A percentile compares a stretch with the other conserved stretches of the same genome.
These are phyloP conservation scores for Phaedon cochleariae DNA, from an alignment of 2,888 invertebrate genomes.

Conservation along the genomic window DNA sequence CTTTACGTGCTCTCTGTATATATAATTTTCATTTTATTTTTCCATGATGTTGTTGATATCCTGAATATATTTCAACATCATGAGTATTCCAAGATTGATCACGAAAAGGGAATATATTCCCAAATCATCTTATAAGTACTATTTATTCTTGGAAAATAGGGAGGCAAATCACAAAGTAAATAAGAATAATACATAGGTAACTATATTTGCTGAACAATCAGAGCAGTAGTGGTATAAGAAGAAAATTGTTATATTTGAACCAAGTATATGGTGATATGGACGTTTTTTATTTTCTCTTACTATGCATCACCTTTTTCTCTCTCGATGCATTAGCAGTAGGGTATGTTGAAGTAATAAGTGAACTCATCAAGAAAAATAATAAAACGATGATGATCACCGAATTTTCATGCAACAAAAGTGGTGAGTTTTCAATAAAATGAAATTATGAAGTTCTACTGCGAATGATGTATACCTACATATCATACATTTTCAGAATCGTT, in stretches of 20 bases:
- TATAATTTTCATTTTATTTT: too few species aligned
- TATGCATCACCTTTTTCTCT: too few species aligned
- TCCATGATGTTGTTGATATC: too few species aligned
- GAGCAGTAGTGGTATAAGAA: neutral
- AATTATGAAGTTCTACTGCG: neutral
- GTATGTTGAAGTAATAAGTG: constrained; percentile 8
- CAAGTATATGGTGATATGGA: neutral
- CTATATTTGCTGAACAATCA: neutral
- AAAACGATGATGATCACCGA: constrained; percentile 31
- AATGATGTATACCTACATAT: neutral
- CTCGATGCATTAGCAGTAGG: neutral
- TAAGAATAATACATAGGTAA: neutral
- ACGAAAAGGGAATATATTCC: too few species aligned
- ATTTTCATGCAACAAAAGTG: constrained; percentile 43
- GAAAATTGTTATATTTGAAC: neutral
- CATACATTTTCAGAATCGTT: constrained; percentile 41
- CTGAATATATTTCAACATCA: too few species aligned
- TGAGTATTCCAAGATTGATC: too few species aligned
- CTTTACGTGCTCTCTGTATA: too few species aligned
- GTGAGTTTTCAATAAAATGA: constrained; percentile 34
- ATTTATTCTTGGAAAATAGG: too few species aligned
- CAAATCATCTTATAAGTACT: too few species aligned
- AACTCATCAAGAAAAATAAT: constrained; percentile 5
- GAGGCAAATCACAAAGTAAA: neutral
- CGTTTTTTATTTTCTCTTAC: too few species aligned